These are phyloP conservation scores for Venturia canescens DNA, from an alignment of 1,140 invertebrate genomes.

Conservation along the genomic window DNA sequence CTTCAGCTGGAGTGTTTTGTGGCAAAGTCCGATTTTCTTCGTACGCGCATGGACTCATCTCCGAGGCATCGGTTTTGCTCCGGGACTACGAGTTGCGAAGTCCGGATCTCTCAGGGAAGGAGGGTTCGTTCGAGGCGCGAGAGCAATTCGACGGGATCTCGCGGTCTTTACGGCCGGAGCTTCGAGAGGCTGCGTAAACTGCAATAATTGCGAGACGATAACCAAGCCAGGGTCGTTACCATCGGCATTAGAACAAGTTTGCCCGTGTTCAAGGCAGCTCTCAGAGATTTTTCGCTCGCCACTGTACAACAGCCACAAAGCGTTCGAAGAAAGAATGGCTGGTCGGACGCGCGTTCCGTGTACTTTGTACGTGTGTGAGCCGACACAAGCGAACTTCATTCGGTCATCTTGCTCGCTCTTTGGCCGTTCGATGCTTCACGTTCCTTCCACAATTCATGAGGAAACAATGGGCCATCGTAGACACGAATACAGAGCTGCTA, in stretches of 20 bases:
- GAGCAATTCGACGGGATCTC: conserved; percentile 18
- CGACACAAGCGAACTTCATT: conserved; percentile 1
- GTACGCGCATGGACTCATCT: background rate
- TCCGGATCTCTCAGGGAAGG: background rate
- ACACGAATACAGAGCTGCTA: too few relatives aligned
- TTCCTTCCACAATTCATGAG: conserved; percentile 59
- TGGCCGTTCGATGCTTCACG: background rate
- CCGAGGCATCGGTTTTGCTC: background rate
- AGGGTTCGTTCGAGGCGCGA: conserved; percentile 20
- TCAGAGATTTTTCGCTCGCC: conserved; percentile 9
- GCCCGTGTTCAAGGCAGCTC: conserved; percentile 22
- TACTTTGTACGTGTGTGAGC: background rate
- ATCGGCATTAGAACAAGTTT: conserved; percentile 62
- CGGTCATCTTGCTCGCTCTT: conserved; percentile 8
- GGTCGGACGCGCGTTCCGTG: background rate
- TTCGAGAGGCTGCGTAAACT: conserved; percentile 60
- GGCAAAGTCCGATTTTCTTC: background rate
- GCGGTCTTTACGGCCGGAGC: conserved; percentile 36
- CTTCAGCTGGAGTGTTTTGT: background rate
- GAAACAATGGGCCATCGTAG: conserved; percentile 62
- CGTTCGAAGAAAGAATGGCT: background rate
- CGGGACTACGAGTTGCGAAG: background rate
- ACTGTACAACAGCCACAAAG: conserved; percentile 25
- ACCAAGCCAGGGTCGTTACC: conserved; percentile 65
- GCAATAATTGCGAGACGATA: conserved; percentile 70